Evolutionary conservation across 92 coral and sea anemone genomes (phyloP).

Genomic region (Porites evermanni): DNA sequence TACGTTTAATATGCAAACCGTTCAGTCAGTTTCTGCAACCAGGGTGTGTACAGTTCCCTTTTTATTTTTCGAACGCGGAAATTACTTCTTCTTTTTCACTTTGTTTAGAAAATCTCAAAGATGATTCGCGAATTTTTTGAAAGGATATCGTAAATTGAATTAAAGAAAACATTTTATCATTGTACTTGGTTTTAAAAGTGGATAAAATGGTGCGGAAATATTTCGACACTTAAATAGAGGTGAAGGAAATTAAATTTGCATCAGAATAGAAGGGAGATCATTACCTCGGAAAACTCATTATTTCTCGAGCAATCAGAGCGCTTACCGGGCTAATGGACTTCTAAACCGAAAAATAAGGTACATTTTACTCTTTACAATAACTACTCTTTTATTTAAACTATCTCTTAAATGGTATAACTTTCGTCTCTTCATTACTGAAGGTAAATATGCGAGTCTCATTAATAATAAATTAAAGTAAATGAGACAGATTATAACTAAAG

Average conservation of each 20-base stretch:
- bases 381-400: slow-evolving; percentile 55
- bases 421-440: slow-evolving; percentile 48
- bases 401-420: slow-evolving; percentile 71
- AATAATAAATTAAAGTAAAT: slow-evolving; percentile 64
- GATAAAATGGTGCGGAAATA: slow-evolving; percentile 72
- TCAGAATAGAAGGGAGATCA: slow-evolving; percentile 69
- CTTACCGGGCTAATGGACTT: slow-evolving; percentile 70
- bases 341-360: slow-evolving; percentile 57
- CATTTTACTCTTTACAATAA: slow-evolving; percentile 50
- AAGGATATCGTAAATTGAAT: slow-evolving; percentile 72
- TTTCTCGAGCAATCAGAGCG: slow-evolving; percentile 70
- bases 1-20: slow-evolving; percentile 40
- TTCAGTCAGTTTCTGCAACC: background rate
- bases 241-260: slow-evolving; percentile 86
- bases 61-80: slow-evolving; percentile 45
- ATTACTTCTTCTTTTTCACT: slow-evolving; percentile 42
- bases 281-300: slow-evolving; percentile 78
- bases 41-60: slow-evolving; percentile 29
- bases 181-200: slow-evolving; percentile 73
- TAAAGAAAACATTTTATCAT: slow-evolving; percentile 78
- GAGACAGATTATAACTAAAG: slow-evolving; percentile 48
- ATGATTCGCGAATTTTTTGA: slow-evolving; percentile 40
- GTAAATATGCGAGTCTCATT: slow-evolving; percentile 72
- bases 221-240: slow-evolving; percentile 68
- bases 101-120: slow-evolving; percentile 44